Evolutionary conservation across 2,797 vertebrate genomes (phyloP).

Genomic region (Argentina silus): DNA sequence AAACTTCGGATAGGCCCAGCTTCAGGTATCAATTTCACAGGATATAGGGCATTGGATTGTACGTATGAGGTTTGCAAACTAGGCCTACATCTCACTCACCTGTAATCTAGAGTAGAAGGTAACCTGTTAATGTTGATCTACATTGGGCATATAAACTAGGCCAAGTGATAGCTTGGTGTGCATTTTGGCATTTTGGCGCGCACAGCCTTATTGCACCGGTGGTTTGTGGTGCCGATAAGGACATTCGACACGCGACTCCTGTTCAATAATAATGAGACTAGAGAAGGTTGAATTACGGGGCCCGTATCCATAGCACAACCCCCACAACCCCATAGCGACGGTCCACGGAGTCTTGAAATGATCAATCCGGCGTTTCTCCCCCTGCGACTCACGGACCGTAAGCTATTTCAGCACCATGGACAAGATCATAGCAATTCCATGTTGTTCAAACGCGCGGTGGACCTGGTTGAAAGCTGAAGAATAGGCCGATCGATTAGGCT

Average conservation of each 20-base stretch:
- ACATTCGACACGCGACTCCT: constrained; percentile 73
- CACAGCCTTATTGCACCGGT: too few relatives aligned
- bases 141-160: too few relatives aligned
- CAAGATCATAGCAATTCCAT: constrained; percentile 48
- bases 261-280: constrained; percentile 56
- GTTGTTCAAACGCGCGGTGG: background rate
- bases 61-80: too few relatives aligned
- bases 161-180: too few relatives aligned
- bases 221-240: constrained; percentile 47
- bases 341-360: constrained; percentile 26
- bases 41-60: too few relatives aligned
- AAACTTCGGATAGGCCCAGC: too few relatives aligned
- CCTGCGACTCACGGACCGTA: constrained; percentile 22
- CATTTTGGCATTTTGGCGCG: constrained; percentile 12
- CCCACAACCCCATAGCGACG: constrained; percentile 39
- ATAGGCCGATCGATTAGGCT: background rate
- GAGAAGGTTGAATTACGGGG: constrained; percentile 71
- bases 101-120: too few relatives aligned
- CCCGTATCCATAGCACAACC: constrained; percentile 69
- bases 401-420: constrained; percentile 78
- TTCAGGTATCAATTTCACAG: too few relatives aligned
- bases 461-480: background rate
- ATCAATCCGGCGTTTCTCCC: constrained; percentile 17
- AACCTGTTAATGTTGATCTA: too few relatives aligned
- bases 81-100: too few relatives aligned